Conservation (phyloP, 2,888 invertebrate species). For the Temnothorax ravouxi region DNA sequence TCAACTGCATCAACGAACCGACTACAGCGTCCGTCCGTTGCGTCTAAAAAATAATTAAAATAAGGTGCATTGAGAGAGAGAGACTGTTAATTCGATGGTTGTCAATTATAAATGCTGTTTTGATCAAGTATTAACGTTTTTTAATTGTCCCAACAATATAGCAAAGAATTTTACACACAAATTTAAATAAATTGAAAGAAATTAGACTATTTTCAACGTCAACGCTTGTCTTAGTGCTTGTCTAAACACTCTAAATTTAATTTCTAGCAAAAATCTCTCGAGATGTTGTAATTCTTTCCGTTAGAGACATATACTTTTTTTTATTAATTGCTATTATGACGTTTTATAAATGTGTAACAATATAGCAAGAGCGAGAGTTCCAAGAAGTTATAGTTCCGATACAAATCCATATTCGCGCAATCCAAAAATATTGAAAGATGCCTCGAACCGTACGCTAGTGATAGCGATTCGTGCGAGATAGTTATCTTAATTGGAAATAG, state of each 20-base stretch:
- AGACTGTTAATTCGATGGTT: not conserved
- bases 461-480: slow-evolving; percentile 49
- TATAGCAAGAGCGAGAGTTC: not conserved
- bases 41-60: not conserved
- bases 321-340: not conserved
- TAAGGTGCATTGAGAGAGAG: not conserved
- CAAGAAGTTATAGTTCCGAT: not conserved
- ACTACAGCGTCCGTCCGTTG: not conserved
- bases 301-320: not conserved
- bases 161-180: not conserved
- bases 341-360: not conserved
- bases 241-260: not conserved
- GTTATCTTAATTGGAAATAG: slow-evolving; percentile 56
- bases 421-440: slow-evolving; percentile 39
- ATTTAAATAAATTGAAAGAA: not conserved
- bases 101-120: not conserved
- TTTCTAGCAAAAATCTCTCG: not conserved
- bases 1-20: not conserved
- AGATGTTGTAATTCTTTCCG: not conserved
- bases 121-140: not conserved
- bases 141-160: not conserved
- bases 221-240: too few species aligned
- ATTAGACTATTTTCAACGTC: not conserved
- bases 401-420: not conserved
- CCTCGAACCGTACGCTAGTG: slow-evolving; percentile 6